Evolutionary conservation across 2,113 vertebrate species (phyloP).

Genomic region (Pagrus major): DNA sequence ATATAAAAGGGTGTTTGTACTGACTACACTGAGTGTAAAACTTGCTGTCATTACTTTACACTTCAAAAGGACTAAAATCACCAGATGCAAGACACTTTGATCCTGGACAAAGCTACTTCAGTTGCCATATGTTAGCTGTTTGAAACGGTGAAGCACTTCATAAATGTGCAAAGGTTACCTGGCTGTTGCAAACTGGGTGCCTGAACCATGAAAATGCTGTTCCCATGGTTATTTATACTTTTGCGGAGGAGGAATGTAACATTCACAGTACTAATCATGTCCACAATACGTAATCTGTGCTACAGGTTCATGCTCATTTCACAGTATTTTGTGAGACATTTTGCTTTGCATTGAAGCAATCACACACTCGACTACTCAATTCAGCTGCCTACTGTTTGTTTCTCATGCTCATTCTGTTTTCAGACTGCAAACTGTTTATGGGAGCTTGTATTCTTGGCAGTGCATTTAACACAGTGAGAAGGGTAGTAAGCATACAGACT

Average conservation of each 20-base stretch:
- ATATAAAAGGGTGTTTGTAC: not conserved
- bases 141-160: not conserved
- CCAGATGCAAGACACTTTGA: not conserved
- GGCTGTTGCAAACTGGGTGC: not conserved
- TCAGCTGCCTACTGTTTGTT: not conserved
- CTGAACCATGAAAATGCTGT: not conserved
- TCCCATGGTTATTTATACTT: not conserved
- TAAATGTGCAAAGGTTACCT: not conserved
- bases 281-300: not conserved
- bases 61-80: not conserved
- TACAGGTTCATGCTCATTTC: conserved; percentile 18
- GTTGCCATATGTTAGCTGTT: not conserved
- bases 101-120: not conserved
- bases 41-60: not conserved
- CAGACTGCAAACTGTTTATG: not conserved
- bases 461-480: not conserved
- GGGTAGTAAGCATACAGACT: not conserved
- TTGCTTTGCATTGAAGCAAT: conserved; percentile 6
- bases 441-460: not conserved
- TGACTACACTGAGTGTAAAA: not conserved
- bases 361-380: not conserved
- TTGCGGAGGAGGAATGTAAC: not conserved
- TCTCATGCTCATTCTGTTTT: conserved; percentile 14
- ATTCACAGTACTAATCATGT: not conserved
- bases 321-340: not conserved